A percentile compares a stretch with the other conserved stretches of the same genome.
Conservation (phyloP, 2,797 vertebrate species). For the Oreonectes daqikongensis region DNA sequence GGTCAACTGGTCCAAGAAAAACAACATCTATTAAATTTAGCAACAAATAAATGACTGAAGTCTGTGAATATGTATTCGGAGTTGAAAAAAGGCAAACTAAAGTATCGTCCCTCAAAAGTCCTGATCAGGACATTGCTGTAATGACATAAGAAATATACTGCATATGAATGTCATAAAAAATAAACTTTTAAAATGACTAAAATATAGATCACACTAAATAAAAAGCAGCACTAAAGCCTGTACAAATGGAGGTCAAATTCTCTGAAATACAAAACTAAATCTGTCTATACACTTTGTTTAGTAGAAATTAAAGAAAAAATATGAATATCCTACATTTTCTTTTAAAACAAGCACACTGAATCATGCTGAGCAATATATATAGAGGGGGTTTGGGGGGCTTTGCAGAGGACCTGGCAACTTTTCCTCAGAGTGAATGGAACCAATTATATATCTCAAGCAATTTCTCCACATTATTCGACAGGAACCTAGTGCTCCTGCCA, state of each 20-base stretch:
- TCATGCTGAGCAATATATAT: constrained; percentile 16
- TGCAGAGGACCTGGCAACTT: constrained; percentile 71
- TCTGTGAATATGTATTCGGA: not conserved
- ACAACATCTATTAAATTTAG: not conserved
- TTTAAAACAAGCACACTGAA: constrained; percentile 4
- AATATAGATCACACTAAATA: not conserved
- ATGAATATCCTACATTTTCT: constrained; percentile 24
- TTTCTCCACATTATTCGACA: constrained; percentile 81
- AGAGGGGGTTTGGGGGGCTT: constrained; percentile 61
- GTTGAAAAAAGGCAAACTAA: not conserved
- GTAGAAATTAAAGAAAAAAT: constrained; percentile 3
- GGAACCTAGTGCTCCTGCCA: constrained; percentile 62
- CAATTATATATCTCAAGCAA: constrained; percentile 86
- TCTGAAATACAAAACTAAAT: not conserved
- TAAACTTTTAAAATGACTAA: too few relatives aligned
- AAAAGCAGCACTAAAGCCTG: not conserved
- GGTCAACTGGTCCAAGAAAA: not conserved
- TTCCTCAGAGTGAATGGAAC: constrained; percentile 83
- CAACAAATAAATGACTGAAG: too few relatives aligned
- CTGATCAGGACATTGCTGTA: too few relatives aligned
- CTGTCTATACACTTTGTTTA: not conserved
- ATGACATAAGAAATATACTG: not conserved
- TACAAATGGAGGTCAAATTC: not conserved
- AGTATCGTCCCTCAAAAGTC: too few relatives aligned
- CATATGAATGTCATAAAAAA: too few relatives aligned